A percentile compares a stretch with the other conserved stretches of the same genome.
Evolutionary conservation across 2,113 vertebrate genomes (phyloP).

Genomic region (Oreochromis niloticus): DNA sequence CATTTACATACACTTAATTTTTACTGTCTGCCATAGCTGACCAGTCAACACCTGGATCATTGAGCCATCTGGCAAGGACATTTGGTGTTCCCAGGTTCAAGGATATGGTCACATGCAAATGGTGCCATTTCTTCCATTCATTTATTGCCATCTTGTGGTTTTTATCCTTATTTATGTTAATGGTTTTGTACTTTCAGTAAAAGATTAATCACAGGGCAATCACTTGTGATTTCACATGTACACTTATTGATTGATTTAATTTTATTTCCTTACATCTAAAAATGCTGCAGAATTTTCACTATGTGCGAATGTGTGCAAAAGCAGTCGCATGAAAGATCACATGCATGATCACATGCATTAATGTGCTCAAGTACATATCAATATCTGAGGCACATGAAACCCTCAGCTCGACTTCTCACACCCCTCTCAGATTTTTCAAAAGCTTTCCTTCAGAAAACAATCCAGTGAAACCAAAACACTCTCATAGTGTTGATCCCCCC

Average conservation of each 20-base stretch:
- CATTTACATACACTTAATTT: not conserved
- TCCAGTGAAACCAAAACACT: not conserved
- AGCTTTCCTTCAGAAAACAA: not conserved
- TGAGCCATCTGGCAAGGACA: not conserved
- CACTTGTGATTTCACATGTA: not conserved
- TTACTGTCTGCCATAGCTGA: not conserved
- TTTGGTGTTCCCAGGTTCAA: not conserved
- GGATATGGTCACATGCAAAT: not conserved
- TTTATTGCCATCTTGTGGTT: not conserved
- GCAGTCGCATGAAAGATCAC: not conserved
- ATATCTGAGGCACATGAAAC: not conserved
- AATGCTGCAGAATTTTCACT: not conserved
- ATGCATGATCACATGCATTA: not conserved
- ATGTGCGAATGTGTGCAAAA: not conserved
- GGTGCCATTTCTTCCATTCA: not conserved
- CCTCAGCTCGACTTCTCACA: not conserved
- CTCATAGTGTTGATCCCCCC: not conserved
- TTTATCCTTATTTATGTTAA: not conserved
- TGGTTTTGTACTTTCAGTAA: not conserved
- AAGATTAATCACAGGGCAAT: rapidly evolving
- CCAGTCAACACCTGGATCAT: not conserved
- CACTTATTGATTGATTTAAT: not conserved
- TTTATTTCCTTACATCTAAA: not conserved
- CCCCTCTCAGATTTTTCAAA: not conserved
- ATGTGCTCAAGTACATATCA: not conserved